Evolutionary conservation across 2,888 invertebrate species (phyloP).

Genomic region (Neoascia interrupta): DNA sequence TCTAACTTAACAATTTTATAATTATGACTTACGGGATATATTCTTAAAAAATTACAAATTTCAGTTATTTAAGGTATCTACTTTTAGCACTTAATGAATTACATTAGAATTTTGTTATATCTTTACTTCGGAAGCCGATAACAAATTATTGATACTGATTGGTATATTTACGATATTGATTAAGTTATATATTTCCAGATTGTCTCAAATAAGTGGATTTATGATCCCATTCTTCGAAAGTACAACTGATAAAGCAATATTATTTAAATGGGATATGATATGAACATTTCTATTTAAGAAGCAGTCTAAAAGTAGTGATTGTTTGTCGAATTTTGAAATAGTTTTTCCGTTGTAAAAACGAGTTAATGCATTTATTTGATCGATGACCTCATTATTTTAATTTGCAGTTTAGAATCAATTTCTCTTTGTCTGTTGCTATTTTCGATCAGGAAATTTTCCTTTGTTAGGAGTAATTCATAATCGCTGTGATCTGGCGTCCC

Average conservation of each 20-base stretch:
- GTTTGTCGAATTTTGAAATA: no score
- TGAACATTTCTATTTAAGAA: conserved; percentile 2
- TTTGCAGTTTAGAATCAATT: no score
- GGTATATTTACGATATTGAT: conserved; percentile 6
- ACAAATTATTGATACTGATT: conserved; percentile 11
- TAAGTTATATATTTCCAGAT: conserved; percentile 7
- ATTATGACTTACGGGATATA: not conserved
- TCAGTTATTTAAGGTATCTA: not conserved
- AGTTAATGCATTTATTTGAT: no score
- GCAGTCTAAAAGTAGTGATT: conserved; percentile 11
- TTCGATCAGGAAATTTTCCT: no score
- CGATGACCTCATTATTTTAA: no score
- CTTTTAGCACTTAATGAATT: conserved; percentile 3
- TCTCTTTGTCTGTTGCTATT: no score
- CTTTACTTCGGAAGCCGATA: not conserved
- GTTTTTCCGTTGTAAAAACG: no score
- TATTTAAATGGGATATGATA: conserved; percentile 5
- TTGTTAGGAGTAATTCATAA: no score
- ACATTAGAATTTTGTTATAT: conserved; percentile 6
- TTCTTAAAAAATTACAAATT: not conserved
- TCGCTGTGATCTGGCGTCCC: no score
- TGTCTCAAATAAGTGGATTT: conserved; percentile 8
- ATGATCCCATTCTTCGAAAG: conserved; percentile 9
- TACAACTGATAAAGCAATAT: conserved; percentile 1
- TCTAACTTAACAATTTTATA: no score